phyloP scores from a whole-genome alignment of 2,113 vertebrate species.

The Acrocephalus kingi region DNA sequence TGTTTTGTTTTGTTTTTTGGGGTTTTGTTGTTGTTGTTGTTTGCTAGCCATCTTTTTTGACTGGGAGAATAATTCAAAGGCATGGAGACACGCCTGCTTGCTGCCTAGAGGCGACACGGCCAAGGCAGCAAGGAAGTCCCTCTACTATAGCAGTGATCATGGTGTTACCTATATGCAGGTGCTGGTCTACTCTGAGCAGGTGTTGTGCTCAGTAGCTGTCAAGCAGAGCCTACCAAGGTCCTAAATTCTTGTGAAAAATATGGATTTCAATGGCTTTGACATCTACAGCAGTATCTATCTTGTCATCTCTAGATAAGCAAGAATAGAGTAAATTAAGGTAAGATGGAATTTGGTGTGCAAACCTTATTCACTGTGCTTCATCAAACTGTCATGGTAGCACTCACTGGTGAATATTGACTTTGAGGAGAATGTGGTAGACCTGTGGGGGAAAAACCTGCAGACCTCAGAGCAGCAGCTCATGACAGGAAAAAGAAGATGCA shows the following conservation, averaged over 20 bases:
- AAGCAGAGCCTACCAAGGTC: background rate
- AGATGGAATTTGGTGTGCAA: background rate
- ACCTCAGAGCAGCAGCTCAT: background rate
- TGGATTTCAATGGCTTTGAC: background rate
- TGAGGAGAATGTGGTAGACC: background rate
- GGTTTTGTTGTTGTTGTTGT: background rate
- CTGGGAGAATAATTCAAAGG: background rate
- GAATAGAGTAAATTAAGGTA: background rate
- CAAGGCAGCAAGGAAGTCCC: accelerated
- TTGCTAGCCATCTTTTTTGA: background rate
- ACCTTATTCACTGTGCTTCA: background rate
- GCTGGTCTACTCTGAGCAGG: background rate
- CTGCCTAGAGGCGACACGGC: background rate
- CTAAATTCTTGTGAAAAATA: background rate
- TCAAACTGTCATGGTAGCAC: background rate
- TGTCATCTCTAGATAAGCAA: background rate
- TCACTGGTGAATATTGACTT: background rate
- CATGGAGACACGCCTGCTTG: background rate
- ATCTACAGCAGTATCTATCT: background rate
- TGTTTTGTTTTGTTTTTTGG: background rate
- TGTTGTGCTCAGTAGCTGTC: background rate
- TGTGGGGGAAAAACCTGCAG: no score
- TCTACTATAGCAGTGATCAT: accelerated
- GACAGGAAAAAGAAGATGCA: background rate
- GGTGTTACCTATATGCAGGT: background rate